Percentiles rank a stretch among this genome's conserved stretches.
These are phyloP conservation scores for Dasyornis broadbenti DNA, from an alignment of 2,113 vertebrate species.

Conservation along the genomic window DNA sequence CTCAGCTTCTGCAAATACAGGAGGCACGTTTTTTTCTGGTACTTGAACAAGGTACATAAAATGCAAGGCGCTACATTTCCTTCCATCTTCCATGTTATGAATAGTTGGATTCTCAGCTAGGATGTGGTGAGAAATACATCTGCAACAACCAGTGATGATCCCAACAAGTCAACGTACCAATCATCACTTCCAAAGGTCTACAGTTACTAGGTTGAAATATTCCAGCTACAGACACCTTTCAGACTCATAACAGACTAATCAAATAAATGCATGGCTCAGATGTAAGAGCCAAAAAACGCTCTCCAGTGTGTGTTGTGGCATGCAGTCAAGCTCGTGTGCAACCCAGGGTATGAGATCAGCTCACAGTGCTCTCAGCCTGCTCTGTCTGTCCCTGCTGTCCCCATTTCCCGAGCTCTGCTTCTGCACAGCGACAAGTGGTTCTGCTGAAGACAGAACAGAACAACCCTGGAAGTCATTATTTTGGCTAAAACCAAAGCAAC, in stretches of 20 bases:
- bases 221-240: neutral
- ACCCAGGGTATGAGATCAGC: neutral
- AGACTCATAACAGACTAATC: neutral
- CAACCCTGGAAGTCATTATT: neutral
- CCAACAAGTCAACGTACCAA: neutral
- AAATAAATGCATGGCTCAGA: neutral
- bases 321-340: neutral
- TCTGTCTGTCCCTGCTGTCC: neutral
- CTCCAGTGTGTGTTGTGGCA: accelerated
- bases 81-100: neutral
- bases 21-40: neutral
- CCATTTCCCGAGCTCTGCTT: neutral
- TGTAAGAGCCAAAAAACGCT: neutral
- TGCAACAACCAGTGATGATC: neutral
- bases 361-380: accelerated
- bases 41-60: neutral
- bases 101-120: neutral
- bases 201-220: neutral
- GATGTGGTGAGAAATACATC: neutral
- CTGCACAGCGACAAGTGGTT: neutral
- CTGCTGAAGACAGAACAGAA: neutral
- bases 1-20: neutral
- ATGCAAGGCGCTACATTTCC: neutral
- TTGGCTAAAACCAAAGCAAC: neutral
- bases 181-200: neutral